Conservation (phyloP, 2,888 invertebrate genomes). For the Leuctra nigra region DNA sequence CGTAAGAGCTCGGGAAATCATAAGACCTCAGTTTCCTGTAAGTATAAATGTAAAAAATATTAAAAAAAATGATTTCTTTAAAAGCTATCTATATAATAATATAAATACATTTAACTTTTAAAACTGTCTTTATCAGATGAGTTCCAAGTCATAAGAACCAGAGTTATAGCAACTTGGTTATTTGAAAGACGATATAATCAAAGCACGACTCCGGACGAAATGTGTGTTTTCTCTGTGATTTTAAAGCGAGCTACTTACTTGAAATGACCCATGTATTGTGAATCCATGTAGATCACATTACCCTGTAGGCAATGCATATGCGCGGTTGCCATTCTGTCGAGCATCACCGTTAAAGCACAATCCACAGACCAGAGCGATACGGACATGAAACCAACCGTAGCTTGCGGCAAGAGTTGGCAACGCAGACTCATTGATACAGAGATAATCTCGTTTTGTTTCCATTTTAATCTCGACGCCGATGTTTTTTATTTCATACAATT, state of each 20-base stretch:
- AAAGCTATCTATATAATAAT: neutral
- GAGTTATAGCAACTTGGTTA: no score
- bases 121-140: no score
- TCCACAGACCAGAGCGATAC: conserved; percentile 56
- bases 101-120: neutral
- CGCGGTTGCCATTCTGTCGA: conserved; percentile 59
- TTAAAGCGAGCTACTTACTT: conserved; percentile 38
- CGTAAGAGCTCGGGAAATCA: no score
- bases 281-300: conserved; percentile 61
- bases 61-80: neutral
- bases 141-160: no score
- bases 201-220: no score
- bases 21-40: no score
- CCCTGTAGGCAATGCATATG: conserved; percentile 66
- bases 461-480: no score
- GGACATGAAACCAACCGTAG: conserved; percentile 61
- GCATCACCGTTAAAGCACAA: conserved; percentile 55
- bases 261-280: conserved; percentile 59
- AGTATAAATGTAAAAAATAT: no score
- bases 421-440: neutral
- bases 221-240: neutral
- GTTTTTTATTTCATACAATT: no score
- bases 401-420: conserved; percentile 43
- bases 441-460: no score
- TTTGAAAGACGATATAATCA: no score